Conservation (phyloP, 2,888 invertebrate species). For the Parnassius orleans region DNA sequence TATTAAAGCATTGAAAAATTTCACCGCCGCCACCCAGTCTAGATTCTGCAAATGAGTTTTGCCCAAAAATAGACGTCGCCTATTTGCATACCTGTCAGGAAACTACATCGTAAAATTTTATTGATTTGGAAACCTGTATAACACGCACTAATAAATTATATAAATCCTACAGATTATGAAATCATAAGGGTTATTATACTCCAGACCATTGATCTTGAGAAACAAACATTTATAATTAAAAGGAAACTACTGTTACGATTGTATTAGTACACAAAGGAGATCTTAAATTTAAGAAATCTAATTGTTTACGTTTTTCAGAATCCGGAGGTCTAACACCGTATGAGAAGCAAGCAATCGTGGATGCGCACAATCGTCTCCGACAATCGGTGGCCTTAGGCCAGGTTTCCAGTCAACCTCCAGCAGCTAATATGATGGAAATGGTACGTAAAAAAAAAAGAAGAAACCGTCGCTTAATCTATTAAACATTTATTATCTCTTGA, state of each 20-base stretch:
- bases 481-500: too few species aligned
- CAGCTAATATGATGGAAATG: conserved; percentile 93
- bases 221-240: too few species aligned
- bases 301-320: conserved; percentile 60
- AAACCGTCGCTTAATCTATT: too few species aligned
- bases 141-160: conserved; percentile 64
- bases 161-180: conserved; percentile 53
- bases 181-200: conserved; percentile 39
- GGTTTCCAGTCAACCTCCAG: conserved; percentile 87
- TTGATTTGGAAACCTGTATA: conserved; percentile 67
- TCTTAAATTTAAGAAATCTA: not conserved
- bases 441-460: conserved; percentile 61
- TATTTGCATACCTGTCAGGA: conserved; percentile 63
- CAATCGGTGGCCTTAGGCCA: conserved; percentile 90
- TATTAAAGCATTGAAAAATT: conserved; percentile 47
- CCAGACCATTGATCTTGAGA: not conserved
- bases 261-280: too few species aligned
- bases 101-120: conserved; percentile 68
- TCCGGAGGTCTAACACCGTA: conserved; percentile 85
- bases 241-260: too few species aligned
- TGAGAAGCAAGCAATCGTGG: conserved; percentile 88
- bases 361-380: conserved; percentile 90
- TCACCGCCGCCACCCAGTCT: conserved; percentile 71
- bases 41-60: conserved; percentile 58
- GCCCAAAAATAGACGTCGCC: conserved; percentile 47